These are phyloP conservation scores for Nymphalis c-album DNA, from an alignment of 2,888 invertebrate genomes.

Conservation along the genomic window DNA sequence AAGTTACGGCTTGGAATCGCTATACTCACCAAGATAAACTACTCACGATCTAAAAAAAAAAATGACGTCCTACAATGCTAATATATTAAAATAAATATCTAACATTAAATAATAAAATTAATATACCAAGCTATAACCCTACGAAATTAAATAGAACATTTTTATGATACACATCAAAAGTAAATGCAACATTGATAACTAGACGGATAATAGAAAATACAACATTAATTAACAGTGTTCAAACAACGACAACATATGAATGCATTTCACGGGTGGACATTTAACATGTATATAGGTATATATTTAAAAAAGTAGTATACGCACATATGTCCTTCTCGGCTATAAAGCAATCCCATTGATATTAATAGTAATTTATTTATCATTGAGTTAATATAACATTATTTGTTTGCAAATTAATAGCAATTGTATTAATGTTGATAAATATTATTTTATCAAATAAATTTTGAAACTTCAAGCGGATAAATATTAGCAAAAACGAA, in stretches of 20 bases:
- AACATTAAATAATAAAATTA: neutral
- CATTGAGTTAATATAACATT: too few species aligned
- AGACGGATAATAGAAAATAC: neutral
- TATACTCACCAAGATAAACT: neutral
- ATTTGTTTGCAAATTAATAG: too few species aligned
- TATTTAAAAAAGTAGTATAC: neutral
- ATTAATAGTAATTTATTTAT: neutral
- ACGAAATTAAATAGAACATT: too few species aligned
- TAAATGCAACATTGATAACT: neutral
- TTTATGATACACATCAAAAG: neutral
- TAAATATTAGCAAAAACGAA: too few species aligned
- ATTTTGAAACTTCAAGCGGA: too few species aligned
- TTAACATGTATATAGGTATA: neutral
- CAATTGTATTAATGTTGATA: too few species aligned
- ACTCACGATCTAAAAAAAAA: neutral
- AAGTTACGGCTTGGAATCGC: neutral
- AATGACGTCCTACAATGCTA: neutral
- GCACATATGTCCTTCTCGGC: neutral
- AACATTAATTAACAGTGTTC: neutral
- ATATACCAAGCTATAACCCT: too few species aligned
- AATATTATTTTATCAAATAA: too few species aligned
- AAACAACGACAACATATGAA: neutral
- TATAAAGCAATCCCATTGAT: neutral
- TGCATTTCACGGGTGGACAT: neutral
- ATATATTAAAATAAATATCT: neutral